Percentiles rank a stretch among this genome's conserved stretches.
These are phyloP conservation scores for Drosophila anomalata DNA, from an alignment of 2,888 invertebrate species.

Conservation along the genomic window DNA sequence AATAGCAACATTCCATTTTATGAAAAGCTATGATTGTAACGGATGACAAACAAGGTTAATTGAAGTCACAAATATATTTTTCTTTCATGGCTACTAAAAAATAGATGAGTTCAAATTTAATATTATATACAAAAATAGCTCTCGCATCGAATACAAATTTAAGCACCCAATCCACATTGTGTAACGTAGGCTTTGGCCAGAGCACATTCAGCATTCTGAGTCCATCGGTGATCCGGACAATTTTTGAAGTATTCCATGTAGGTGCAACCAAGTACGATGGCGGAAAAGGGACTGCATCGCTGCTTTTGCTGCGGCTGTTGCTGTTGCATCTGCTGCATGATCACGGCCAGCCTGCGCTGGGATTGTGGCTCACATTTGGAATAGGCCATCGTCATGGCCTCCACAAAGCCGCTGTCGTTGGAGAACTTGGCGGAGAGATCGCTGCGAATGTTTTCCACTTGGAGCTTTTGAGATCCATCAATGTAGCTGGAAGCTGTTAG, in stretches of 20 bases:
- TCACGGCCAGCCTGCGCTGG: slow-evolving; percentile 63
- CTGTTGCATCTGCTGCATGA: slow-evolving; percentile 63
- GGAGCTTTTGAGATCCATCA: slow-evolving; percentile 59
- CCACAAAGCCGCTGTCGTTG: slow-evolving; percentile 75
- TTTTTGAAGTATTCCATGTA: slow-evolving; percentile 83
- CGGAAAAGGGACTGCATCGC: slow-evolving; percentile 80
- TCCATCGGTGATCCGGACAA: slow-evolving; percentile 82
- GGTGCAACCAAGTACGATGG: slow-evolving; percentile 81
- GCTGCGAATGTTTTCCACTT: slow-evolving; percentile 62
- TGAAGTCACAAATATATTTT: background rate
- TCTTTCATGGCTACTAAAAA: slow-evolving; percentile 1
- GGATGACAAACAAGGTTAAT: slow-evolving; percentile 1
- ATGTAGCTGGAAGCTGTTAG: slow-evolving; percentile 77
- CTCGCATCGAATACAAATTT: background rate
- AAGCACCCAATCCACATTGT: slow-evolving; percentile 78
- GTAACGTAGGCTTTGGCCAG: slow-evolving; percentile 80
- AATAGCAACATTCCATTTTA: no score
- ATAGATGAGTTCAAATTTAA: slow-evolving; percentile 16
- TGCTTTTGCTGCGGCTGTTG: slow-evolving; percentile 39
- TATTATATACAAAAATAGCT: slow-evolving; percentile 9
- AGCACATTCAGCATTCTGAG: slow-evolving; percentile 72
- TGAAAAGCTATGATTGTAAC: background rate
- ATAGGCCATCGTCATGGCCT: slow-evolving; percentile 75
- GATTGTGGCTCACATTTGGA: slow-evolving; percentile 76
- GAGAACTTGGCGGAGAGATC: slow-evolving; percentile 73